These are phyloP conservation scores for Coilia nasus DNA, from an alignment of 2,797 vertebrate species.

Conservation along the genomic window DNA sequence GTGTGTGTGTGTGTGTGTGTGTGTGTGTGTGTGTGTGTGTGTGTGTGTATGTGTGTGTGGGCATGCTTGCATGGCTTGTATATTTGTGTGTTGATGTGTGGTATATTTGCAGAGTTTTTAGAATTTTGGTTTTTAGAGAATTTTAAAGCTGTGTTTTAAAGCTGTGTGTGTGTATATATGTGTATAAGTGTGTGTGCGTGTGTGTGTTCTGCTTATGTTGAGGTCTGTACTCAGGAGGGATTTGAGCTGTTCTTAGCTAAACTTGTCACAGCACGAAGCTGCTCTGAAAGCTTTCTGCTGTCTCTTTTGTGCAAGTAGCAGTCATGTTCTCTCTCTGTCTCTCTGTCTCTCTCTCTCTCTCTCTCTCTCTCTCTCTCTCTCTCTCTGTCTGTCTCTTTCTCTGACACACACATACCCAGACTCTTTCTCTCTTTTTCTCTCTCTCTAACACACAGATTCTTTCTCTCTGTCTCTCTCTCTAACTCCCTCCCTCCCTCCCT, in stretches of 20 bases:
- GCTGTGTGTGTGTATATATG: not conserved
- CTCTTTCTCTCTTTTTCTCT: conserved; percentile 42
- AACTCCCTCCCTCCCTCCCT: not conserved
- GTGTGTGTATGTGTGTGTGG: not conserved
- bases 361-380: not conserved
- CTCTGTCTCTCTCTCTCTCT: not conserved
- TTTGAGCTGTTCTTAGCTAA: conserved; percentile 17
- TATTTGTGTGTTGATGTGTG: not conserved
- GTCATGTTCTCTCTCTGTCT: conserved; percentile 38
- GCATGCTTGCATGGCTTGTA: not conserved
- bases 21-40: not conserved
- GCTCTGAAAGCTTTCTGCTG: conserved; percentile 32
- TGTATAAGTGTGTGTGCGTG: not conserved
- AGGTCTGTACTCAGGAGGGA: conserved; percentile 11
- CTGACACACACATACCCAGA: too few relatives aligned
- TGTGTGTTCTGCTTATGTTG: conserved; percentile 8
- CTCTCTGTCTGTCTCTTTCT: not conserved
- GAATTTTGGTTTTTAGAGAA: too few relatives aligned
- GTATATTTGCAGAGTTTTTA: not conserved
- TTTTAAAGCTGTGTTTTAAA: too few relatives aligned
- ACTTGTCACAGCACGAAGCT: conserved; percentile 21
- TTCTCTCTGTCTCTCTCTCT: not conserved
- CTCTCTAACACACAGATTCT: not conserved
- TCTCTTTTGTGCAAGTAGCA: conserved; percentile 51
- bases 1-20: conserved; percentile 1